These are phyloP conservation scores for Pelodytes ibericus DNA, from an alignment of 2,797 vertebrate species.

Conservation along the genomic window DNA sequence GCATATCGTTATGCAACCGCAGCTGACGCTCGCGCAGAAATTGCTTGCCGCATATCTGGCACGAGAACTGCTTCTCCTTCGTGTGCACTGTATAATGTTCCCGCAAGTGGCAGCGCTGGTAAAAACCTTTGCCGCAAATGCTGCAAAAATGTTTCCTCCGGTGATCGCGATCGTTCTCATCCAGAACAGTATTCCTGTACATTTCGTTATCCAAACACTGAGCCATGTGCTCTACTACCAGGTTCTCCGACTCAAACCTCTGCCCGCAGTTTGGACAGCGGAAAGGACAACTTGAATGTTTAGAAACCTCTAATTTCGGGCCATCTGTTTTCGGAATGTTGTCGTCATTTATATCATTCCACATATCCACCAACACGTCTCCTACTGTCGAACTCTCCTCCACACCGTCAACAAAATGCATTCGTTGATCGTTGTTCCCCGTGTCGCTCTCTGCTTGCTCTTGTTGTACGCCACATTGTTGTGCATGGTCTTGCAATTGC, in stretches of 20 bases:
- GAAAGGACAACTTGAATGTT: conserved; percentile 80
- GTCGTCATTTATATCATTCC: conserved; percentile 74
- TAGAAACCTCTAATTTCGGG: conserved; percentile 75
- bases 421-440: conserved; percentile 81
- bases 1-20: conserved; percentile 97
- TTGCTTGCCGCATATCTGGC: conserved; percentile 97
- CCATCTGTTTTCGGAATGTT: conserved; percentile 73
- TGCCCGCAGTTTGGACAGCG: conserved; percentile 91
- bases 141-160: conserved; percentile 96
- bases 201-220: conserved; percentile 89
- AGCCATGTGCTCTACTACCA: conserved; percentile 89
- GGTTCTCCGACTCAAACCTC: conserved; percentile 86
- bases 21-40: conserved; percentile 96
- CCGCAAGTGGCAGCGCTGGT: conserved; percentile 95
- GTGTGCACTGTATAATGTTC: conserved; percentile 99
- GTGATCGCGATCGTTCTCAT: conserved; percentile 88
- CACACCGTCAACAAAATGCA: conserved; percentile 79
- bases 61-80: conserved; percentile 98
- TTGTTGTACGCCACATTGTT: conserved; percentile 90
- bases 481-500: conserved; percentile 93
- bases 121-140: conserved; percentile 97
- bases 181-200: conserved; percentile 82
- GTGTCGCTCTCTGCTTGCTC: conserved; percentile 82
- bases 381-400: conserved; percentile 76
- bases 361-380: conserved; percentile 80